Evolutionary conservation across 2,113 vertebrate genomes (phyloP), one percentile per base, ranked within the genome.

Genomic region (Eubucco bourcierii): DNA sequence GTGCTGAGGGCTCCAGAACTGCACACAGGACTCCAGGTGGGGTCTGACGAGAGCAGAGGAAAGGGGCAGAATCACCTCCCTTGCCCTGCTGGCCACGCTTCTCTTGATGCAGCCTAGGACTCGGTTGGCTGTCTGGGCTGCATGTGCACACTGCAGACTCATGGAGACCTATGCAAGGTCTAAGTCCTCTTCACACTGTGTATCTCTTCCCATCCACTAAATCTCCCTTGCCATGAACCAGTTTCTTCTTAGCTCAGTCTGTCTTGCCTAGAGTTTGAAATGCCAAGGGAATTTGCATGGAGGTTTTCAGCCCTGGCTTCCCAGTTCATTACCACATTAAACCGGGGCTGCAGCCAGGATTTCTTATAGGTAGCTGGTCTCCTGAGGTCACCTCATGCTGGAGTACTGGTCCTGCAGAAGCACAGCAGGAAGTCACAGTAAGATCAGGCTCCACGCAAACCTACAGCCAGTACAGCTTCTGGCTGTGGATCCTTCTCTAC

Each of bases 371-470:
- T 12, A 80, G 39, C 33, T 90, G 53, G 29, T 72, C 72, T 79
- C 84, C n/a, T 75, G 76, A 50, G 21, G 59, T 50, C 2, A 1
- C 39, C 23, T 14, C 0, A 0, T 64, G 29, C n/a, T 33, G 55
- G 41, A 88, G 37, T 34, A 52, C 31, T 75, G 29, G n/a, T 63
- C 19, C 65, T 86, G 31, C 9, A 67, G 75, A 37, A 74, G 23
- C 3, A 1, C 33, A 63, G 28, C 8, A 10, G 56, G 16, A 71
- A 85, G 27, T 7, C 6, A 2, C n/a, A 79, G 64, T 23, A 70
- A 46, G 31, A 85, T 44, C 56, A 46, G 21, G 31, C 82, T 82
- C 24, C 0, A 0, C 17, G 3, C 9, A 15, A 63, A 28, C 18
- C 59, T 41, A 19, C 2, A 3, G 39, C 73, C 37, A 80, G 25